A percentile compares a stretch with the other conserved stretches of the same genome.
phyloP scores from a whole-genome alignment of 2,888 invertebrate species.

The Microctonus brassicae region DNA sequence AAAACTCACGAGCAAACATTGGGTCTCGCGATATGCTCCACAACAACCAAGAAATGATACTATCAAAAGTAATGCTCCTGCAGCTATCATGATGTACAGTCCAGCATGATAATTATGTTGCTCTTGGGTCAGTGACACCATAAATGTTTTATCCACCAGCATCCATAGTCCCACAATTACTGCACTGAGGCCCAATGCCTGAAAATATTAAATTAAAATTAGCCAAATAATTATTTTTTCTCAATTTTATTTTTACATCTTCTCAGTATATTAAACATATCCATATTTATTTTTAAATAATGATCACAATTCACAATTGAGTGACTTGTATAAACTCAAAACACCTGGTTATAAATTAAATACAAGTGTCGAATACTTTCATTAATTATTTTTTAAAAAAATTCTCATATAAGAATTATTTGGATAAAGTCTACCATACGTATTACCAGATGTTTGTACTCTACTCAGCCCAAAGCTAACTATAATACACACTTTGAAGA shows the following conservation, averaged over 20 bases:
- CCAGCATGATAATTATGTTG: conserved; percentile 77
- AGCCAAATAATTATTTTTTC: not conserved
- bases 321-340: not conserved
- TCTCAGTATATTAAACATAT: no score
- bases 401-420: not conserved
- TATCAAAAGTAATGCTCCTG: conserved; percentile 80
- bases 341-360: not conserved
- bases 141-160: conserved; percentile 80
- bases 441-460: conserved; percentile 1
- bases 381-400: not conserved
- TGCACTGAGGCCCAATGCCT: conserved; percentile 81
- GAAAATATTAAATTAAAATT: conserved; percentile 57
- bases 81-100: conserved; percentile 79
- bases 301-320: no score
- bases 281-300: no score
- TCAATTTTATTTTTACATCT: no score
- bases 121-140: conserved; percentile 78
- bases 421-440: not conserved
- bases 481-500: not conserved
- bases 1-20: conserved; percentile 84
- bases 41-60: conserved; percentile 88
- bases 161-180: conserved; percentile 83
- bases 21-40: conserved; percentile 84
- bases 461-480: not conserved
- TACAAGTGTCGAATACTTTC: not conserved